phyloP scores from a whole-genome alignment of 2,797 vertebrate species.

The Phataginus tricuspis region DNA sequence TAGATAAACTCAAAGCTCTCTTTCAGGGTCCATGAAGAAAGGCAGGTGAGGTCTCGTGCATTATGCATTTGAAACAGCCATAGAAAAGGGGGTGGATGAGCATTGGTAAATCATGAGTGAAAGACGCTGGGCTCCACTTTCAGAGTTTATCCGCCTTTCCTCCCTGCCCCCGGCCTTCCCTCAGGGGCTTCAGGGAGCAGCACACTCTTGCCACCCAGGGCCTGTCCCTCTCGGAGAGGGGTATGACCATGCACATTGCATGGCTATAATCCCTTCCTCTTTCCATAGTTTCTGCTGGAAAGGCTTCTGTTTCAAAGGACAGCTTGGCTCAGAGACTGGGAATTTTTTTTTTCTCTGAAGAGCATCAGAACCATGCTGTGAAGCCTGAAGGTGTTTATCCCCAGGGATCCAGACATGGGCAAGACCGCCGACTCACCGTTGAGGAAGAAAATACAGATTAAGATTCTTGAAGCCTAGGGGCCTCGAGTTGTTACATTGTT shows the following conservation, averaged over 20 bases:
- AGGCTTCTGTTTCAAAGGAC: not conserved
- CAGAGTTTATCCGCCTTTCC: not conserved
- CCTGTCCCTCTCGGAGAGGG: not conserved
- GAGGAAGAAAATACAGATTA: not conserved
- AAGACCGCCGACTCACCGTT: not conserved
- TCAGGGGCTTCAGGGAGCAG: not conserved
- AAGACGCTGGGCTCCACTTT: not conserved
- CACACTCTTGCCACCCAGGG: not conserved
- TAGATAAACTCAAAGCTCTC: not conserved
- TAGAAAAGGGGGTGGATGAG: fast-evolving
- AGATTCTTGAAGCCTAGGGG: not conserved
- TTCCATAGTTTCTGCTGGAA: not conserved
- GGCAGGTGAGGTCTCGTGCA: not conserved
- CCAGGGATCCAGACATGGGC: not conserved
- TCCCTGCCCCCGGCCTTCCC: fast-evolving
- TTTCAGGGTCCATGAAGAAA: not conserved
- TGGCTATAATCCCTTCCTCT: not conserved
- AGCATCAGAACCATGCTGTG: not conserved
- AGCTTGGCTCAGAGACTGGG: not conserved
- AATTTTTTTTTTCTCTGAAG: not conserved
- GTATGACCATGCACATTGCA: not conserved
- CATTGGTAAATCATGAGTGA: fast-evolving
- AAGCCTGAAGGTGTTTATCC: not conserved
- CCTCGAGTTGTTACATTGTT: fast-evolving
- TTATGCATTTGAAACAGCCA: not conserved